Evolutionary conservation across 2,888 invertebrate species (phyloP), one percentile per base, ranked within the genome.

Genomic region (Gastrophysa polygoni): DNA sequence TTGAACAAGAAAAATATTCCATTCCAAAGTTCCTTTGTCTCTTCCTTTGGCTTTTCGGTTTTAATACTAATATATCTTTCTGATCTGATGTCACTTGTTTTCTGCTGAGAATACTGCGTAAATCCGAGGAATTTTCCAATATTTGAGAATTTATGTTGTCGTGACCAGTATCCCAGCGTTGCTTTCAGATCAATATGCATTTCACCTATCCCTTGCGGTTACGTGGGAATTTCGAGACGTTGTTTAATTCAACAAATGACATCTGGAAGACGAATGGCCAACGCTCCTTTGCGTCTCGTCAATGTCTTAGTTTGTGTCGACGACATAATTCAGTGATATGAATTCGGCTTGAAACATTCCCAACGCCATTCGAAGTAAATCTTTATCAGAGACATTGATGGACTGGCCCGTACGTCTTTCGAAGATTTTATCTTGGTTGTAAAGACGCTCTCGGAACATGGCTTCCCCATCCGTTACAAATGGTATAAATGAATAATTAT

Each of bases 1-100:
- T 75, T 75, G 77, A 76, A 77, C 76, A 76, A 76, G 78, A 78
- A 76, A 79, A 79, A 79, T 78, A 77, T 77, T 75, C 75, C 75
- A 69, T 76, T 77, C 72, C 71, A 72, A 75, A 75, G 73, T 75
- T 75, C 75, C 77, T 77, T 77, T 79, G 73, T 76, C 75, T 76
- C 68, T 71, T 69, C 70, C 69, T 70, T 69, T 68, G 66, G 71
- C 71, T 72, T 75, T 75, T 73, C 68, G 70, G 66, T 63, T 68
- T 75, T 75, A 76, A 77, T 75, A 70, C 67, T 71, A 72, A 76
- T 72, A 72, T 74, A 72, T 66, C 69, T 62, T 66, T 59, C 68
- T 60, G 66, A 71, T 71, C 70, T 66, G 70, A 68, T 60, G 70
- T 70, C 70, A 69, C 63, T 67, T 57, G 64, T 63, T 64, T 68